Base-by-base conservation (phyloP, 2,888 invertebrate genomes). In the Monoplex corrugatus region DNA sequence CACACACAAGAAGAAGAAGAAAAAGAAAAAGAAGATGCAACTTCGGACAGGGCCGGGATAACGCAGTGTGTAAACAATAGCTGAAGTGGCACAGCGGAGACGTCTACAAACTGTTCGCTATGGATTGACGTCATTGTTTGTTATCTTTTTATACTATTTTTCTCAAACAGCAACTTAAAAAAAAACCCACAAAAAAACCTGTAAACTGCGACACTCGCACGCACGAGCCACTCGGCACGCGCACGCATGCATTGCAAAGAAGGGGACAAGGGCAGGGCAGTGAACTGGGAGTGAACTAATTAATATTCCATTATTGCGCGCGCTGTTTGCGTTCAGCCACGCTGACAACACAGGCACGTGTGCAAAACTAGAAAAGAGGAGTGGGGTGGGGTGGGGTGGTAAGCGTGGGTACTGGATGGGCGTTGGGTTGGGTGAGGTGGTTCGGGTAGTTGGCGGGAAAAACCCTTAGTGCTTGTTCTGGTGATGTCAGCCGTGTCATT, bases 241-340 rank as follows among this genome's bases (percentile, higher is more conserved):
- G 68, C 68, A 32, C 68, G 32, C n/a, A 32, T 32, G 68, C 68
- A 32, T 16, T 28, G n/a, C 32, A 10, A 23, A 10, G 6, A 28
- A 5, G 23, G 32, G n/a, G 68, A 72, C 68, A 32, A 72, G 32
- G 32, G 10, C 68, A 32, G 68, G 68, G 32, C 68, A 72, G 68
- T 72, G 68, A 72, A 72, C 68, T 72, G 68, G 32, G 68, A 72
- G n/a, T n/a, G 68, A 72, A 72, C 68, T 72, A 72, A 72, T 72
- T 72, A 72, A 68, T 72, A 72, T 72, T 72, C 68, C 68, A 72
- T 72, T 32, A 32, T 32, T n/a, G n/a, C 32, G n/a, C 68, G 68
- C n/a, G 68, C 68, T 72, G 68, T 72, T 72, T 72, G 68, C 68
- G 68, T 32, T 72, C 68, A 72, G n/a, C 68, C 68, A 32, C 68